phyloP scores from a whole-genome alignment of 2,113 vertebrate species.

The Hepsetus odoe region DNA sequence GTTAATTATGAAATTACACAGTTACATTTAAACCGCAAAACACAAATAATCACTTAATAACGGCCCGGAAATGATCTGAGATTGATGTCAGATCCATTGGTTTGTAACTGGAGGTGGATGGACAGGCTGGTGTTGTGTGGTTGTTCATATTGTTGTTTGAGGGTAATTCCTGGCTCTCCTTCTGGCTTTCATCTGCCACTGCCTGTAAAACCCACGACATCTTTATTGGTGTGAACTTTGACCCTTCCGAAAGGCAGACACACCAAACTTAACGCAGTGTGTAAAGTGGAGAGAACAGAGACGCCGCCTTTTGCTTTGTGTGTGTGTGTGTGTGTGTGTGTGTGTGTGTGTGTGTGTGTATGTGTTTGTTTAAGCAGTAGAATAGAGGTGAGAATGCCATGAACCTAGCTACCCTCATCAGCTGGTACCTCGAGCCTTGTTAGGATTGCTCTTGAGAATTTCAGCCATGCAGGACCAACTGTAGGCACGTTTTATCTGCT shows the following conservation, averaged over 20 bases:
- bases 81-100: too few species aligned
- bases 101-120: too few species aligned
- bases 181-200: constrained; percentile 38
- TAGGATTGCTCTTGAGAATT: background rate
- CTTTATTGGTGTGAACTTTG: constrained; percentile 45
- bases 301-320: background rate
- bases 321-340: constrained; percentile 23
- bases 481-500: background rate
- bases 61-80: too few species aligned
- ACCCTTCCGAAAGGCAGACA: constrained; percentile 11
- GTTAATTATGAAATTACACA: too few species aligned
- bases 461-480: background rate
- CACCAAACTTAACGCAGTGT: constrained; percentile 9
- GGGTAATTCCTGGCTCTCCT: background rate
- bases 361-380: constrained; percentile 7
- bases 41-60: too few species aligned
- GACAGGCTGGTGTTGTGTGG: background rate
- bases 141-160: background rate
- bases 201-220: constrained; percentile 32
- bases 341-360: constrained; percentile 25
- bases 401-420: background rate
- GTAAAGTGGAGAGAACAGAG: background rate
- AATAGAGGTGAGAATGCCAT: background rate
- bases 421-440: background rate
- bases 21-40: too few species aligned